Conservation (phyloP, 1,140 invertebrate genomes). For the Colletes latitarsis region DNA sequence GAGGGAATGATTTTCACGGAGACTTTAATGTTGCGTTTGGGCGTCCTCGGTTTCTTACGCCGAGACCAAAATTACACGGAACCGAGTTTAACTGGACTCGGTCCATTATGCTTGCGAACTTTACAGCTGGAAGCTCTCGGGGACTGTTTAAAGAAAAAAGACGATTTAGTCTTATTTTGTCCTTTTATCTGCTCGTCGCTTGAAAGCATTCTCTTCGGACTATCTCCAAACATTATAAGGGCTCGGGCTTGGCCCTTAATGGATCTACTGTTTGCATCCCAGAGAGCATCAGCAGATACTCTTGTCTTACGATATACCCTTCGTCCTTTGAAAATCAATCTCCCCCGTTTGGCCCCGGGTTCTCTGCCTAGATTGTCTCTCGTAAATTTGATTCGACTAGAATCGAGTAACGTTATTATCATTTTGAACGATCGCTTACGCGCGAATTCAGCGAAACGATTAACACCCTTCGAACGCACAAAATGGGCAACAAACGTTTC, state of each 20-base stretch:
- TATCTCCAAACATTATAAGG: slow-evolving; percentile 57
- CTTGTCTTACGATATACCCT: slow-evolving; percentile 28
- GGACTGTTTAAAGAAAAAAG: slow-evolving; percentile 38
- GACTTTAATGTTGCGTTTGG: neutral
- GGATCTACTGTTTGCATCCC: slow-evolving; percentile 67
- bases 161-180: slow-evolving; percentile 31
- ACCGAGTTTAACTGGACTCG: slow-evolving; percentile 15
- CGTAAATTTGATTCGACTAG: neutral
- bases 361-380: neutral
- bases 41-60: neutral
- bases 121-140: neutral
- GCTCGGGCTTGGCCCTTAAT: slow-evolving; percentile 55
- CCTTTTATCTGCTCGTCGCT: slow-evolving; percentile 32
- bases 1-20: neutral
- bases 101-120: slow-evolving; percentile 23
- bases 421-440: slow-evolving; percentile 20
- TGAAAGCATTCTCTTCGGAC: slow-evolving; percentile 48
- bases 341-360: neutral
- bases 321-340: slow-evolving; percentile 60
- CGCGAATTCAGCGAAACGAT: neutral
- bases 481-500: too few relatives aligned
- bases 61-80: slow-evolving; percentile 8
- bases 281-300: slow-evolving; percentile 48
- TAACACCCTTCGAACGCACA: neutral
- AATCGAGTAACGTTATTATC: slow-evolving; percentile 25